Evolutionary conservation across 2,888 invertebrate genomes (phyloP), one percentile per base, ranked within the genome.

Genomic region (Melanophora roralis): DNA sequence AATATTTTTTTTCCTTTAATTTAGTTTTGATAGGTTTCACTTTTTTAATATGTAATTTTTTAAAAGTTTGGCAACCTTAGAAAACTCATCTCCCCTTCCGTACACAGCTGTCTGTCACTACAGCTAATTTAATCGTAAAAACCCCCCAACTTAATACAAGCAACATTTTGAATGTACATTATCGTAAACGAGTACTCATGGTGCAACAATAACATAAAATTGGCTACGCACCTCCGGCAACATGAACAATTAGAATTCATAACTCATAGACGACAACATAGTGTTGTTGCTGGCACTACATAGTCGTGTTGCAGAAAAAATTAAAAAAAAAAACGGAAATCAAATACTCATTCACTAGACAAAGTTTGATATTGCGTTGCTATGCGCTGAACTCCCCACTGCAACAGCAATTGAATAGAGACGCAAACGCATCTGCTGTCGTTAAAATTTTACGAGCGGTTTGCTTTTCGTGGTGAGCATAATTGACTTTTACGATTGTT

Each of bases 401-500:
- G 19, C 14, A 38, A 60, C 21, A 27, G 9, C 27, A 43, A 21
- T 11, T 47, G 1, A 49, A 36, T 43, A 43, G 9, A 32, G 27
- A 38, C 62, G 16, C 57, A 47, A 40, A 67, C 14, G 59, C 78
- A 75, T 69, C 64, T 78, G 79, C n/a, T 75, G 77, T 57, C 69
- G 75, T 79, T 71, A 81, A 78, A 73, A 43, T 81, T 83, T 83
- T 82, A 83, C 79, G 83, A 84, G 71, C 73, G 81, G 82, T 82
- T 83, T 83, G 76, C 73, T 80, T 78, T 81, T 75, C 82, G 82
- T 84, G 83, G 82, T 84, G 83, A 78, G 83, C 83, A 84, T 83
- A 84, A 84, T 82, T 84, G 84, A 82, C 82, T 83, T 83, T 83
- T 82, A 83, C 76, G 82, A 81, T 81, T 76, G 77, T 59, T 64